Percentiles rank a stretch among this genome's conserved stretches.
These are phyloP conservation scores for Erebia aethiops DNA, from an alignment of 2,888 invertebrate genomes.

Conservation along the genomic window DNA sequence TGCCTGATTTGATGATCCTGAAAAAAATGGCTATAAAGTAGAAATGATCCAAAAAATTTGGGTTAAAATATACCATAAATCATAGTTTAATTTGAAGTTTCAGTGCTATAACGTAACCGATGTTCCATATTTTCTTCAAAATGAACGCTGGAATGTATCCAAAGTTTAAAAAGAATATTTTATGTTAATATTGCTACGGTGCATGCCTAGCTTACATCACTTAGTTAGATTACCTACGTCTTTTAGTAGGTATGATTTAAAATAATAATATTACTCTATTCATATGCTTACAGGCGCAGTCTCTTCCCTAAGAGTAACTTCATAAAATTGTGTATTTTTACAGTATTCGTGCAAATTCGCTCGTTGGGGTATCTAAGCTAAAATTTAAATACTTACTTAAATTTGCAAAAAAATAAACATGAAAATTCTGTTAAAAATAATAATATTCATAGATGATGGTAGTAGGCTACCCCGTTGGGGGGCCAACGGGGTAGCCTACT, in stretches of 20 bases:
- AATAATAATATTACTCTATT: background rate
- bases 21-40: background rate
- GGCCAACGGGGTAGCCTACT: too few species aligned
- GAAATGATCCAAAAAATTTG: constrained; percentile 1
- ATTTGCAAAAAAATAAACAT: too few species aligned
- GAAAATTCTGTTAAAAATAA: too few species aligned
- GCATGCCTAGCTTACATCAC: background rate
- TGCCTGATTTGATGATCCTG: background rate
- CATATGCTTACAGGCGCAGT: too few species aligned
- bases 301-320: too few species aligned
- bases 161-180: constrained; percentile 18
- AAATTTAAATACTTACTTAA: too few species aligned
- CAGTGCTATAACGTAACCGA: constrained; percentile 19
- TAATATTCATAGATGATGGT: too few species aligned
- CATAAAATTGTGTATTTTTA: too few species aligned
- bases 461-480: too few species aligned
- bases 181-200: constrained; percentile 1
- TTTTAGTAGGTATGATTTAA: background rate
- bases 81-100: constrained; percentile 21
- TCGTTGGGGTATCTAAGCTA: too few species aligned
- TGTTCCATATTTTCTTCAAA: constrained; percentile 17
- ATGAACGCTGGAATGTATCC: constrained; percentile 20
- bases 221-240: background rate
- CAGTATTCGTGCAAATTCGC: too few species aligned
- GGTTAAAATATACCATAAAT: constrained; percentile 16